Conservation (phyloP, 2,888 invertebrate genomes). For the Scaptodrosophila latifasciaeformis region DNA sequence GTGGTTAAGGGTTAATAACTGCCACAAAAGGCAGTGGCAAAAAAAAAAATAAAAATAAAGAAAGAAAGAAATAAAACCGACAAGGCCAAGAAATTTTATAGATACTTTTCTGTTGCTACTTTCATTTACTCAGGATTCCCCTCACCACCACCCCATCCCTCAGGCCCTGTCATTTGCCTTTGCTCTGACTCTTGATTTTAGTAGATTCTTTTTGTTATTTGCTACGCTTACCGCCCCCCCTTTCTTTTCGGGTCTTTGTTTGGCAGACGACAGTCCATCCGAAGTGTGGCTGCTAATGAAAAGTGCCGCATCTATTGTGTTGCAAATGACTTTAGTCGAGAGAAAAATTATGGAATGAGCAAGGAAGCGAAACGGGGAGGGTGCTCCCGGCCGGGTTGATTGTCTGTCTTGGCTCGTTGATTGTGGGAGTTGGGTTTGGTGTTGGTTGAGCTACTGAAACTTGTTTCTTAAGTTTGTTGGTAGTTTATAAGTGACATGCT, state of each 20-base stretch:
- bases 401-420: background rate
- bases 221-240: too few relatives aligned
- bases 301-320: constrained; percentile 48
- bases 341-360: background rate
- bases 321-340: constrained; percentile 23
- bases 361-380: background rate
- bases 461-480: constrained; percentile 18
- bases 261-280: background rate
- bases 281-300: constrained; percentile 66
- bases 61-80: constrained; percentile 43
- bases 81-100: constrained; percentile 51
- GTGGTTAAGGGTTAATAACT: constrained; percentile 74
- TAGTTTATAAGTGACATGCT: constrained; percentile 30
- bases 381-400: background rate
- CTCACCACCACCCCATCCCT: too few relatives aligned
- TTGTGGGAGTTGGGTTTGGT: constrained; percentile 13
- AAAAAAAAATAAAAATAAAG: constrained; percentile 15
- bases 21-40: constrained; percentile 45
- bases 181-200: background rate
- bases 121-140: background rate
- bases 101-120: constrained; percentile 31
- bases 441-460: too few relatives aligned
- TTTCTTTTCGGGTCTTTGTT: background rate
- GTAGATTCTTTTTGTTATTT: background rate
- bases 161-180: too few relatives aligned